Conservation (phyloP, 2,797 vertebrate species). For the Sparus aurata region DNA sequence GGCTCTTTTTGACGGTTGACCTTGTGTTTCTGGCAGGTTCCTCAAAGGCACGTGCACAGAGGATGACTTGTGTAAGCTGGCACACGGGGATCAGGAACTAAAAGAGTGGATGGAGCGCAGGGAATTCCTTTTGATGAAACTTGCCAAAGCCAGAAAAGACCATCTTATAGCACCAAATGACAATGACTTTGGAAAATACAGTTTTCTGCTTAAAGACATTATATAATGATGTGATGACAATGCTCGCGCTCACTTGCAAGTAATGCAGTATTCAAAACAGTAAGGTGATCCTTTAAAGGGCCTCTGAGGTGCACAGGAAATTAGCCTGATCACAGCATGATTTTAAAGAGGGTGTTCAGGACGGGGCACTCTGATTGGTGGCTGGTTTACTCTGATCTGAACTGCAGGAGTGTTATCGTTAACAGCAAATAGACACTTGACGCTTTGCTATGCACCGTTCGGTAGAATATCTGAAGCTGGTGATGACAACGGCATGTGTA, state of each 20-base stretch:
- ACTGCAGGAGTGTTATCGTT: slow-evolving; percentile 59
- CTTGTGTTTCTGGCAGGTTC: slow-evolving; percentile 84
- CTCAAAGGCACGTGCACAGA: slow-evolving; percentile 90
- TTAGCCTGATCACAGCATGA: slow-evolving; percentile 64
- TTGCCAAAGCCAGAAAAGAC: slow-evolving; percentile 97
- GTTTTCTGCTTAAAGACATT: slow-evolving; percentile 99
- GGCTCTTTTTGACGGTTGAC: slow-evolving; percentile 24
- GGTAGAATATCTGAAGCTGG: slow-evolving; percentile 55
- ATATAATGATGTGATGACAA: slow-evolving; percentile 86
- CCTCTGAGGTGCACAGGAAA: slow-evolving; percentile 46
- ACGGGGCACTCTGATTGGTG: slow-evolving; percentile 61
- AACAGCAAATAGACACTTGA: slow-evolving; percentile 64
- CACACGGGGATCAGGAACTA: slow-evolving; percentile 95
- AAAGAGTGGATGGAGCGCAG: slow-evolving; percentile 95
- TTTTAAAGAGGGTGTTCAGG: slow-evolving; percentile 67
- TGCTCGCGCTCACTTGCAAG: slow-evolving; percentile 51
- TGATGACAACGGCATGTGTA: slow-evolving; percentile 62
- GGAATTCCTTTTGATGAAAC: slow-evolving; percentile 96
- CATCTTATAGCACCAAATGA: slow-evolving; percentile 98
- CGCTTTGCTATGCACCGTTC: slow-evolving; percentile 68
- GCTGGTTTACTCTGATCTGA: slow-evolving; percentile 73
- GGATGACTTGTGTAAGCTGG: slow-evolving; percentile 92
- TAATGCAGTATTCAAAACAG: slow-evolving; percentile 74
- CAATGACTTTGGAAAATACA: slow-evolving; percentile 99
- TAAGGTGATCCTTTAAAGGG: slow-evolving; percentile 50